Evolutionary conservation across 2,888 invertebrate species (phyloP).

Genomic region (Melinaea marsaeus): DNA sequence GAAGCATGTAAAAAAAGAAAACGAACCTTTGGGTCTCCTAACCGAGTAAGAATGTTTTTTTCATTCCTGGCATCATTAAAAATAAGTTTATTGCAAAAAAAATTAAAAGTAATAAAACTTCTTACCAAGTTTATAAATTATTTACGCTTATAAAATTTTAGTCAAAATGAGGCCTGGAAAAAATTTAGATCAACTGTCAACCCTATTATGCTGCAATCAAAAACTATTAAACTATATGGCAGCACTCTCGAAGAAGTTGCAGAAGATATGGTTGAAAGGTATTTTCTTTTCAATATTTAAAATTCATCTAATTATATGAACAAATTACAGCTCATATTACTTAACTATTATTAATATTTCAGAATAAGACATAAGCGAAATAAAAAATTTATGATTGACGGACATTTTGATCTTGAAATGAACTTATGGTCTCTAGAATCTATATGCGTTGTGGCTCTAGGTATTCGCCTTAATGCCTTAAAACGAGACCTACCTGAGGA

Average conservation of each 20-base stretch:
- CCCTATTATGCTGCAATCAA: slow-evolving; percentile 85
- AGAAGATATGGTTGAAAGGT: slow-evolving; percentile 81
- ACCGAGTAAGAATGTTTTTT: too few relatives aligned
- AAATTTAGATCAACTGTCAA: slow-evolving; percentile 85
- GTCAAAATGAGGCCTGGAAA: slow-evolving; percentile 88
- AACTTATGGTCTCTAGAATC: slow-evolving; percentile 81
- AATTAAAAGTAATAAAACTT: too few relatives aligned
- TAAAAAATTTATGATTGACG: slow-evolving; percentile 71
- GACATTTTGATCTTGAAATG: slow-evolving; percentile 73
- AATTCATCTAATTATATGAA: too few relatives aligned
- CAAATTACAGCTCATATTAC: too few relatives aligned
- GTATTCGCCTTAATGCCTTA: slow-evolving; percentile 53
- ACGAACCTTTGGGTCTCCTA: too few relatives aligned
- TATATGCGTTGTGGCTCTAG: slow-evolving; percentile 54
- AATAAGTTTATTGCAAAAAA: too few relatives aligned
- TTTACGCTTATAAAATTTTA: slow-evolving; percentile 41
- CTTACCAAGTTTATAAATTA: too few relatives aligned
- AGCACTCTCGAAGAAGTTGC: slow-evolving; percentile 82
- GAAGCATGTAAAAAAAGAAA: too few relatives aligned
- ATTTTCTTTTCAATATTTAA: slow-evolving; percentile 13
- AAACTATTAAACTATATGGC: slow-evolving; percentile 82
- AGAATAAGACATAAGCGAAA: slow-evolving; percentile 75
- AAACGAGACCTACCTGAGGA: slow-evolving; percentile 46
- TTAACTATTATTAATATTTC: slow-evolving; percentile 31
- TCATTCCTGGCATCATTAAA: too few relatives aligned